Evolutionary conservation across 2,113 vertebrate species (phyloP), one percentile per base, ranked within the genome.

Genomic region (Osmerus eperlanus): DNA sequence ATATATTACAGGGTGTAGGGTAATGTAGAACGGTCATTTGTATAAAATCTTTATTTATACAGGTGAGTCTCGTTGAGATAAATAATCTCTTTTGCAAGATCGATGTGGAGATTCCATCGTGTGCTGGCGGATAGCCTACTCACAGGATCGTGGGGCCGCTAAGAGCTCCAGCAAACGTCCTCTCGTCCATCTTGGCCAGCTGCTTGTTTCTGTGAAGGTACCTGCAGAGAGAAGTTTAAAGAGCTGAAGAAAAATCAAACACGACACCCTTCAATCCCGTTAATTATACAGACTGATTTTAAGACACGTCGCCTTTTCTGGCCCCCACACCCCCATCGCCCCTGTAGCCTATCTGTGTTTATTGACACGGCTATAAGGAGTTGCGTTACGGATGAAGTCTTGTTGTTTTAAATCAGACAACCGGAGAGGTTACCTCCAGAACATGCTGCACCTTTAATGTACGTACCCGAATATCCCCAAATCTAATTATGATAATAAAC

Each of bases 161-260:
- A 75, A 94, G 67, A 32, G 90, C 90, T 67, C 95, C 96, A 21
- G 91, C 86, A 87, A 99, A 99, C 52, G 94, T 92, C 60, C 92
- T 92, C 6, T 96, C 93, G 75, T 94, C 91, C 77, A 99, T 93
- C 81, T 83, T 82, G 82, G 90, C 90, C 75, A 99, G 86, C 72
- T 93, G 86, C 71, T 89, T 94, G 79, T 99, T 99, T 89, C 96
- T 95, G 87, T 98, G 95, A 62, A 99, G 92, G 82, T 98, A 96
- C 53, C 96, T 99, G 86, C 64, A 82, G 51, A 78, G 74, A 75
- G 90, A 76, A 52, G 53, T 84, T 52, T 62, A 29, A 14, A 7
- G 19, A 14, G 14, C 62, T 72, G 63, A 18, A 66, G 23, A 53
- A 25, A 77, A 75, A 81, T 75, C 60, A 1, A 11, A 73, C 67